Percentiles rank a stretch among this genome's conserved stretches.
Conservation (phyloP, 2,113 vertebrate species). For the Cricetomys ansorgei region DNA sequence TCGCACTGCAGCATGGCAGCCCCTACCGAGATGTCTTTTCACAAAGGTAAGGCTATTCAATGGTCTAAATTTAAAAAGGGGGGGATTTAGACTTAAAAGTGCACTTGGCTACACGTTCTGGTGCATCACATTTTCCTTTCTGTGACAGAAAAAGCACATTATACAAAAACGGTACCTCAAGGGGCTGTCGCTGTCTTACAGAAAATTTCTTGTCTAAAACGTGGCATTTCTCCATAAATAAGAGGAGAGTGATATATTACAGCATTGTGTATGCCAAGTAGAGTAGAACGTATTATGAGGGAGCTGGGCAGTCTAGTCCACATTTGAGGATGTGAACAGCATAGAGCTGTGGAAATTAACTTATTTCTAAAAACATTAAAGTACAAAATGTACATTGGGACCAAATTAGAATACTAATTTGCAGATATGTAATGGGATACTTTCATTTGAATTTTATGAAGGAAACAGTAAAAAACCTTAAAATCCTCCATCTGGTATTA, state of each 20-base stretch:
- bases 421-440: neutral
- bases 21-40: constrained; percentile 98
- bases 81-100: neutral
- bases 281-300: neutral
- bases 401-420: constrained; percentile 7
- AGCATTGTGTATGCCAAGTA: neutral
- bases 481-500: neutral
- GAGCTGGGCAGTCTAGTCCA: neutral
- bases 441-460: constrained; percentile 22
- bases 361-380: constrained; percentile 29
- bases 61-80: neutral
- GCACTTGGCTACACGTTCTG: neutral
- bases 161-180: neutral
- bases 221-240: neutral
- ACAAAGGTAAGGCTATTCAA: constrained; percentile 91
- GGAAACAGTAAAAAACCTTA: constrained; percentile 1
- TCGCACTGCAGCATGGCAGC: constrained; percentile 98
- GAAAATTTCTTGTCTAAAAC: neutral
- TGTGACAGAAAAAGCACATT: neutral
- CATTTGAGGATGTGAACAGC: neutral
- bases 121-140: constrained; percentile 49
- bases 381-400: constrained; percentile 5
- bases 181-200: neutral
- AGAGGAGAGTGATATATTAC: neutral
- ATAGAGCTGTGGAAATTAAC: neutral